Base-by-base conservation (phyloP, 1,140 invertebrate species). In the Drosophila sucinea region DNA sequence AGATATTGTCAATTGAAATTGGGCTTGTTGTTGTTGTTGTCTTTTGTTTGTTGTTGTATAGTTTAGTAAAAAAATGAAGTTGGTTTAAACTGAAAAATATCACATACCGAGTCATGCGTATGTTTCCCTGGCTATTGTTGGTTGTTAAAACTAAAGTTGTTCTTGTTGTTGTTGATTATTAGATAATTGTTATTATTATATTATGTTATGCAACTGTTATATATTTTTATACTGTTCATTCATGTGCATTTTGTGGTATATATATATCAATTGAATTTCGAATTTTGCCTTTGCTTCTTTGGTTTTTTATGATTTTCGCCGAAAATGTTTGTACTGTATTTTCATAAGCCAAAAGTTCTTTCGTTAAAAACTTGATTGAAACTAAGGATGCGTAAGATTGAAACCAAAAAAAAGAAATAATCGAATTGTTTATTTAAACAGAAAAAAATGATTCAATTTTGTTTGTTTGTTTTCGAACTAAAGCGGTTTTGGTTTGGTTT, bases 51-150 rank as follows among this genome's bases (percentile, higher is more conserved):
- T 74, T 71, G 72, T 86, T 78, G 62, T 82, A 82, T 69, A 91
- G 85, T 81, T 90, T 86, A 81, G 74, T 72, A 76, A 70, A 77
- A 79, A 75, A 74, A 67, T 62, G 60, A 74, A 75, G 51, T 27
- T 27, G 23, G 23, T 27, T 51, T 17, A 5, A 87, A 87, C 84
- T 79, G 77, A 90, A 91, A 91, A 91, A 91, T 91, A 91, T 91
- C 90, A 91, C 90, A 91, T 91, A 90, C 90, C 44, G 44, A 51
- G 90, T 90, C 90, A 91, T 91, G 79, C 79, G 90, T 91, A 91
- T 91, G 90, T 90, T 91, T 91, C 90, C 90, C 90, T 90, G 86
- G 90, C 90, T 91, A 91, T 91, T 91, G 90, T 91, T 91, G 84
- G 81, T 77, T 87, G 70, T 81, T 92, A 83, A 82, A 91, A 91